Evolutionary conservation across 2,888 invertebrate species (phyloP), one percentile per base, ranked within the genome.

Genomic region (Rhingia rostrata): DNA sequence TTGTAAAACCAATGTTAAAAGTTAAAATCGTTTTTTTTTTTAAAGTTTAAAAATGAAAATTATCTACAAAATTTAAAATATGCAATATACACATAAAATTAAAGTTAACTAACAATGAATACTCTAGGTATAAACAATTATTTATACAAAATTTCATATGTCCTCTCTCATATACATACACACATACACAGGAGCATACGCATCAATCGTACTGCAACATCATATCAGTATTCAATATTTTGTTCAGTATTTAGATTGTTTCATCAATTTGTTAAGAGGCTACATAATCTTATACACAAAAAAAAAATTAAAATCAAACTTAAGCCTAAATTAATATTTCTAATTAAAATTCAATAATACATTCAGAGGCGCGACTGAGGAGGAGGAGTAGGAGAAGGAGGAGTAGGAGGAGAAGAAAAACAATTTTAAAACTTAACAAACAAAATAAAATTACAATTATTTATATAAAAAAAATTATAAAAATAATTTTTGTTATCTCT

Each of bases 131-230:
- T 10, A 12, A n/a, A 14, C 56, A 74, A 54, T 39, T 54, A 64
- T 73, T 61, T 54, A 51, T 60, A 80, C 41, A 80, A 22, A 22
- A 69, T 74, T 74, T 66, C 32, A 82, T 64, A 45, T 72, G 72
- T 82, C 82, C 72, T 82, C 66, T 82, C 82, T 82, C 82, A 82
- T 82, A 77, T 54, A 82, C 81, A 81, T 32, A 77, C 33, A 53
- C 58, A 70, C 37, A 61, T 33, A 54, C 58, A 53, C 53, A 10
- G 33, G 60, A 72, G 60, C 63, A 70, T 54, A 53, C 30, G 9
- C 53, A 30, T 56, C 47, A 22, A 22, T 22, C 22, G 22, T 22
- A 22, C 22, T 22, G 22, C 22, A 22, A 22, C 22, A 22, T 22
- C 51, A 51, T 12, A 33, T n/a, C 5, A 32, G 7, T 37, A 2